phyloP scores from a whole-genome alignment of 2,113 vertebrate species.

The Noturus placidus region DNA sequence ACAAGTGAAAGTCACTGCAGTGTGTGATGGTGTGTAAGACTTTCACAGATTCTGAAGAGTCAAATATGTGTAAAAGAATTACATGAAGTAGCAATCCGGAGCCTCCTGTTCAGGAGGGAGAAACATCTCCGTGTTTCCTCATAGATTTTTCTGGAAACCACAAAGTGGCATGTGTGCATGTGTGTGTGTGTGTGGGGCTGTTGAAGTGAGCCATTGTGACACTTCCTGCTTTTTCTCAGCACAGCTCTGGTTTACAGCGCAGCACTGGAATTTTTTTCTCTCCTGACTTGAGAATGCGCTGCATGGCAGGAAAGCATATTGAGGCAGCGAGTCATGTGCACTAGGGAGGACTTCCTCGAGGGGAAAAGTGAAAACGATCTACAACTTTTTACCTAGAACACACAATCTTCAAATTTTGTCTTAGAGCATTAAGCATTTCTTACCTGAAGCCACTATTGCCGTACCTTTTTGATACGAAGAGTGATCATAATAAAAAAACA shows the following conservation, averaged over 20 bases:
- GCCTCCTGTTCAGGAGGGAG: not conserved
- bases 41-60: not conserved
- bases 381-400: not conserved
- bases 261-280: slow-evolving; percentile 11
- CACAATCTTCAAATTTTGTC: not conserved
- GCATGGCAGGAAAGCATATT: slow-evolving; percentile 39
- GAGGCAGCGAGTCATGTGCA: slow-evolving; percentile 24
- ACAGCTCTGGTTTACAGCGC: slow-evolving; percentile 10
- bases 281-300: slow-evolving; percentile 30
- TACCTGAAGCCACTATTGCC: no score
- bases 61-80: not conserved
- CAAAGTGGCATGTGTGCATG: slow-evolving; percentile 25
- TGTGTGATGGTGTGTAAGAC: not conserved
- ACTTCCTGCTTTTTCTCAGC: slow-evolving; percentile 49
- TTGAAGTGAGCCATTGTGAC: slow-evolving; percentile 45
- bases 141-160: slow-evolving; percentile 19
- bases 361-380: not conserved
- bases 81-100: not conserved
- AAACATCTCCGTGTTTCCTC: not conserved
- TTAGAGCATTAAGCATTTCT: not conserved
- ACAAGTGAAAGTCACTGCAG: not conserved
- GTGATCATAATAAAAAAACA: not conserved
- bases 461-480: not conserved
- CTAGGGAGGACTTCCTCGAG: slow-evolving; percentile 29
- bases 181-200: not conserved